Evolutionary conservation across 1,140 invertebrate species (phyloP).

Genomic region (Drosophila rhopaloa): DNA sequence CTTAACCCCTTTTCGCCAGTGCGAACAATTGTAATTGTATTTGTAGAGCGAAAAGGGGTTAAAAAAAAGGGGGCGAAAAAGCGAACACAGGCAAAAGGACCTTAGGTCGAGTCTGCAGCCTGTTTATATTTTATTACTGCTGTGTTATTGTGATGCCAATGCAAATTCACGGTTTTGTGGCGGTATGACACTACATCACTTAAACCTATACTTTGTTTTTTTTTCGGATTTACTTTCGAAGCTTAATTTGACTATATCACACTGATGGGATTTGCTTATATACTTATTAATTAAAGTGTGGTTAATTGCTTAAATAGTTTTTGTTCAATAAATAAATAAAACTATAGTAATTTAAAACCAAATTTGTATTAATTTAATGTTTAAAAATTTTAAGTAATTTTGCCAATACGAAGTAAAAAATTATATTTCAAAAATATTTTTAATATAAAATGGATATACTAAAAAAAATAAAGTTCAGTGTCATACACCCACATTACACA

Average conservation of each 20-base stretch:
- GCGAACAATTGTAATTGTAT: slow-evolving; percentile 69
- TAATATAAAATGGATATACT: too few relatives aligned
- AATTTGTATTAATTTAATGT: background rate
- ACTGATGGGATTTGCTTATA: too few relatives aligned
- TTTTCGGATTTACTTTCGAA: too few relatives aligned
- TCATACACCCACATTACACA: background rate
- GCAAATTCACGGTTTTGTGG: slow-evolving; percentile 17
- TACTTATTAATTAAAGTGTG: too few relatives aligned
- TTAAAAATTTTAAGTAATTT: too few relatives aligned
- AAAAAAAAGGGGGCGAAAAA: slow-evolving; percentile 48
- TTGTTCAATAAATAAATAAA: too few relatives aligned
- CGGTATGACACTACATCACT: slow-evolving; percentile 3
- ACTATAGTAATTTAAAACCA: background rate
- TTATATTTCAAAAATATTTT: too few relatives aligned
- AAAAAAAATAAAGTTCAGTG: background rate
- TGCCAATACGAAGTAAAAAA: too few relatives aligned
- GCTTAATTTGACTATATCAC: too few relatives aligned
- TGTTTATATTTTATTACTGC: background rate
- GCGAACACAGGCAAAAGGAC: slow-evolving; percentile 11
- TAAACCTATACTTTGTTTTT: too few relatives aligned
- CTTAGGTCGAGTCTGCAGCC: slow-evolving; percentile 13
- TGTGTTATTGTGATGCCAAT: slow-evolving; percentile 3
- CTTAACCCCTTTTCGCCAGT: slow-evolving; percentile 62
- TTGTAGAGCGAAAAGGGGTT: slow-evolving; percentile 70
- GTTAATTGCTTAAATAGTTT: too few relatives aligned